phyloP scores from a whole-genome alignment of 2,888 invertebrate genomes.

The Neocrepidodera transversa region DNA sequence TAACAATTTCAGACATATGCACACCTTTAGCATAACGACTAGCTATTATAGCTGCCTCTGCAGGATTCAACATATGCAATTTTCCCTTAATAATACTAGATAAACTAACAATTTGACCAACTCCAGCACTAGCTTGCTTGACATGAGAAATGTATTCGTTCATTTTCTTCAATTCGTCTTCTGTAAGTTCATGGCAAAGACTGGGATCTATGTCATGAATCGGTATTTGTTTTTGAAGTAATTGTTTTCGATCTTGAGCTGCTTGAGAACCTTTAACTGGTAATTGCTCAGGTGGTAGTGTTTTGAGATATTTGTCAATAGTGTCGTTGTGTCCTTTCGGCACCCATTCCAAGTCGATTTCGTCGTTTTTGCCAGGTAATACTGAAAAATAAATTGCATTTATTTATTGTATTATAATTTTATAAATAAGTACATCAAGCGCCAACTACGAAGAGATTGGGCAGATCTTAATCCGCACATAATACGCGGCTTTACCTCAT shows the following conservation, averaged over 20 bases:
- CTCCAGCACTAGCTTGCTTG: constrained; percentile 56
- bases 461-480: no score
- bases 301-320: constrained; percentile 58
- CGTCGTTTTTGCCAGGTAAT: constrained; percentile 57
- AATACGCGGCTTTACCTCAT: no score
- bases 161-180: constrained; percentile 57
- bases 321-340: constrained; percentile 58
- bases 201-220: constrained; percentile 79
- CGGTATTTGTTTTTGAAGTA: constrained; percentile 84
- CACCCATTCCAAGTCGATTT: constrained; percentile 58
- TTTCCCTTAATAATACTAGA: constrained; percentile 46
- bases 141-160: constrained; percentile 59
- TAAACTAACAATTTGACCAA: constrained; percentile 54
- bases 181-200: constrained; percentile 65
- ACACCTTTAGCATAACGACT: constrained; percentile 49
- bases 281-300: constrained; percentile 73
- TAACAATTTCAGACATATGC: constrained; percentile 51
- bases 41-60: constrained; percentile 48
- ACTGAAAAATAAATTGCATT: constrained; percentile 49
- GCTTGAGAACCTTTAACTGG: constrained; percentile 84
- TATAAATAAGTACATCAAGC: no score
- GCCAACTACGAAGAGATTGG: no score
- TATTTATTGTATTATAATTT: no score
- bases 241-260: constrained; percentile 78
- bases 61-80: constrained; percentile 37